phyloP scores from a whole-genome alignment of 2,113 vertebrate species.

The Psilopogon haemacephalus region DNA sequence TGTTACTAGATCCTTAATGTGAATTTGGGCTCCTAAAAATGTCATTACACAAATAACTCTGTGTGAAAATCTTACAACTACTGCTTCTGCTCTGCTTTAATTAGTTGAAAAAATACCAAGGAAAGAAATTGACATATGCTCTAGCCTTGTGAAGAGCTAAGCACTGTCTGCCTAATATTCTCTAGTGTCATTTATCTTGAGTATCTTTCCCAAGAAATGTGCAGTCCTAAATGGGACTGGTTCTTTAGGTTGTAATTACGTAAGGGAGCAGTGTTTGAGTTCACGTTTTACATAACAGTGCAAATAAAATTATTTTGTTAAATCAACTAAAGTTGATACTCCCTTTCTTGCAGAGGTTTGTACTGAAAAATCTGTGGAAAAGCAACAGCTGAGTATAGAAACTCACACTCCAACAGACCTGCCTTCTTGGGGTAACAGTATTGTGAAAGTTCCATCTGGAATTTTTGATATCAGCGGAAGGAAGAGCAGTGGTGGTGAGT shows the following conservation, averaged over 20 bases:
- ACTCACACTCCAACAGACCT: constrained; percentile 66
- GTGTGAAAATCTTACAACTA: neutral
- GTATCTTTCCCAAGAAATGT: neutral
- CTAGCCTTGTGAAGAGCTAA: neutral
- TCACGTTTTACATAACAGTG: neutral
- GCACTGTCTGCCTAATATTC: neutral
- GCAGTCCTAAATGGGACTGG: neutral
- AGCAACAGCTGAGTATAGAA: constrained; percentile 65
- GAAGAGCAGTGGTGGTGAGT: constrained; percentile 81
- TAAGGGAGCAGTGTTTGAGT: neutral
- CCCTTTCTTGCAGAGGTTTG: constrained; percentile 48
- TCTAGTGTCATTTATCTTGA: neutral
- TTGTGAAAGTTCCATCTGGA: constrained; percentile 88
- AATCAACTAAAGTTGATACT: neutral
- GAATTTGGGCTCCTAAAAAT: neutral
- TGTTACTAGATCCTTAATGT: neutral
- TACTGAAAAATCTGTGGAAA: constrained; percentile 58
- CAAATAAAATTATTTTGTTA: neutral
- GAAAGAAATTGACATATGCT: neutral
- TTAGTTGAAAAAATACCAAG: neutral
- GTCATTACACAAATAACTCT: neutral
- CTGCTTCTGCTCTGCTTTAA: neutral
- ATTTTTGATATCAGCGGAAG: constrained; percentile 79
- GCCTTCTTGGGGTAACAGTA: constrained; percentile 78
- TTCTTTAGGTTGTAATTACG: neutral